Conservation (phyloP, 2,797 vertebrate genomes). For the Myotis vivesi region DNA sequence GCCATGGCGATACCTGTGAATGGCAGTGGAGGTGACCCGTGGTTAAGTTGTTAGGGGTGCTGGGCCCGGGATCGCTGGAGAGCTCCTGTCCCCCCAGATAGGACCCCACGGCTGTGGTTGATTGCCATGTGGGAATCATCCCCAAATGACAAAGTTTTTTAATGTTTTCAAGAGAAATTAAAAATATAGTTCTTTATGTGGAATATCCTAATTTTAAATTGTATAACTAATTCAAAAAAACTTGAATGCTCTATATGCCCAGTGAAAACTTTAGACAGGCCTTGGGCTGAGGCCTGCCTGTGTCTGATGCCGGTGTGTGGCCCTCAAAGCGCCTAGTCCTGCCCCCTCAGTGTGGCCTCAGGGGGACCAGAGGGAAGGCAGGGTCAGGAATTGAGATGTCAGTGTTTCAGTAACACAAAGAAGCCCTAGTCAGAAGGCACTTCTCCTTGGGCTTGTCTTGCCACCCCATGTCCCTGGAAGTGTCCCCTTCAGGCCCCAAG, state of each 20-base stretch:
- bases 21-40: rapidly evolving
- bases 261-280: not conserved
- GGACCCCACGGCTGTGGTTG: not conserved
- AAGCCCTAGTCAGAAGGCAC: not conserved
- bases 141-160: not conserved
- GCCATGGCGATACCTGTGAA: rapidly evolving
- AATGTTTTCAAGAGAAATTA: not conserved
- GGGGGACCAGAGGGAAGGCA: not conserved
- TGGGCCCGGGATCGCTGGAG: rapidly evolving
- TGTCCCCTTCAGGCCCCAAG: not conserved
- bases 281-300: not conserved
- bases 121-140: no score
- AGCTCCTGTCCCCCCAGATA: no score
- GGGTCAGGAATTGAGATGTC: not conserved
- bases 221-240: not conserved
- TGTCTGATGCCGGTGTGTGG: not conserved
- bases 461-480: rapidly evolving
- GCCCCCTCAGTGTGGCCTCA: not conserved
- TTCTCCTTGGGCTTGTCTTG: not conserved
- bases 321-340: rapidly evolving
- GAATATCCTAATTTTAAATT: not conserved
- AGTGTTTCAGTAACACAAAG: not conserved
- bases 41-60: rapidly evolving
- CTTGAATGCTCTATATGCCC: not conserved
- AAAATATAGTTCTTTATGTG: not conserved